Evolutionary conservation across 2,888 invertebrate genomes (phyloP).

Genomic region (Rhagonycha lutea): DNA sequence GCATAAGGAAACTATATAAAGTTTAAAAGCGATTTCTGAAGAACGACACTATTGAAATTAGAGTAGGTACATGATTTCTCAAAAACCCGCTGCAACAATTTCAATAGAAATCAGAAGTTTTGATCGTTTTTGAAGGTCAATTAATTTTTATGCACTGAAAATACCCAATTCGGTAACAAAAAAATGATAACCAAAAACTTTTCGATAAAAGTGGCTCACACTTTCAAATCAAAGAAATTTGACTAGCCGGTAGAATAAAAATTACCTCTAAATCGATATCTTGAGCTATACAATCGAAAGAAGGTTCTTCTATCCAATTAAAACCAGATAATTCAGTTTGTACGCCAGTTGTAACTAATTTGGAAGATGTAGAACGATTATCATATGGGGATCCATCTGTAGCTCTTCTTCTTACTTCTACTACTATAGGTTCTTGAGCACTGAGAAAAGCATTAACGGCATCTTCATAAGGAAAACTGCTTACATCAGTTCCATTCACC

Average conservation of each 20-base stretch:
- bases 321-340: constrained; percentile 60
- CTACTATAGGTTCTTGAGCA: constrained; percentile 63
- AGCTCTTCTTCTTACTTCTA: constrained; percentile 60
- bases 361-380: constrained; percentile 31
- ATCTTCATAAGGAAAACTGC: constrained; percentile 64
- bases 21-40: too few relatives aligned
- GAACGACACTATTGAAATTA: too few relatives aligned
- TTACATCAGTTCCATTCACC: constrained; percentile 66
- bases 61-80: too few relatives aligned
- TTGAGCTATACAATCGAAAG: constrained; percentile 60
- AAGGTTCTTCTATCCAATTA: constrained; percentile 53
- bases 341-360: constrained; percentile 56
- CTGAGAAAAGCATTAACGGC: constrained; percentile 64
- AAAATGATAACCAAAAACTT: too few relatives aligned
- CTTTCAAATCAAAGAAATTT: too few relatives aligned
- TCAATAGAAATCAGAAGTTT: too few relatives aligned
- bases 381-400: constrained; percentile 13
- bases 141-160: too few relatives aligned
- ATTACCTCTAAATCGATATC: constrained; percentile 65
- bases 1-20: too few relatives aligned
- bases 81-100: too few relatives aligned
- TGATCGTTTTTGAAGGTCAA: too few relatives aligned
- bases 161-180: too few relatives aligned
- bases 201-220: too few relatives aligned
- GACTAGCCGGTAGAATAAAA: not conserved